A percentile compares a stretch with the other conserved stretches of the same genome.
These are phyloP conservation scores for Dysdera silvatica DNA, from an alignment of 1,140 invertebrate genomes.

Conservation along the genomic window DNA sequence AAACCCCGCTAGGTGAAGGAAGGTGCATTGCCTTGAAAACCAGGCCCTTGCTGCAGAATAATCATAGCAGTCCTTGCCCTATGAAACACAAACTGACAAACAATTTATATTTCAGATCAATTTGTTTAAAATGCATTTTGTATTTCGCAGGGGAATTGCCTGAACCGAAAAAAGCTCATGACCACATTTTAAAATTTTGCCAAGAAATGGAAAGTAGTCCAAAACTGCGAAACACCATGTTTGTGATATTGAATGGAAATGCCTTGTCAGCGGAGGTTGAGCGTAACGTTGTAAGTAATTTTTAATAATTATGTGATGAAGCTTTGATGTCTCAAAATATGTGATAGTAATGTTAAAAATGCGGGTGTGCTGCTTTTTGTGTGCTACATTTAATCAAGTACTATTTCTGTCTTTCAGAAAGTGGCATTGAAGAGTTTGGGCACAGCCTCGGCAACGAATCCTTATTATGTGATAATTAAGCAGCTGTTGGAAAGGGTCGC, in stretches of 20 bases:
- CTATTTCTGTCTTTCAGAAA: constrained; percentile 43
- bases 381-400: constrained; percentile 21
- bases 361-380: constrained; percentile 24
- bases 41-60: no score
- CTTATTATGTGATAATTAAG: constrained; percentile 92
- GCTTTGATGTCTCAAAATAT: no score
- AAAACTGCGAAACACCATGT: constrained; percentile 50
- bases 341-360: no score
- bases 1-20: no score
- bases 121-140: no score
- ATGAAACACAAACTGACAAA: no score
- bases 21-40: no score
- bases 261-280: constrained; percentile 86
- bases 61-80: no score
- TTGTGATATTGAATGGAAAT: constrained; percentile 73
- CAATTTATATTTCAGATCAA: no score
- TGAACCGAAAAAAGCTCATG: constrained; percentile 81
- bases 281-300: constrained; percentile 55
- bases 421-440: constrained; percentile 86
- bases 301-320: no score
- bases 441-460: constrained; percentile 83
- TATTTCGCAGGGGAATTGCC: constrained; percentile 54
- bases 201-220: constrained; percentile 54
- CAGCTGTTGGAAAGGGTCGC: constrained; percentile 86
- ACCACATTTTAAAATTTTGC: constrained; percentile 83